Conservation (phyloP, 1,140 invertebrate genomes). For the Drosophila sp. region DNA sequence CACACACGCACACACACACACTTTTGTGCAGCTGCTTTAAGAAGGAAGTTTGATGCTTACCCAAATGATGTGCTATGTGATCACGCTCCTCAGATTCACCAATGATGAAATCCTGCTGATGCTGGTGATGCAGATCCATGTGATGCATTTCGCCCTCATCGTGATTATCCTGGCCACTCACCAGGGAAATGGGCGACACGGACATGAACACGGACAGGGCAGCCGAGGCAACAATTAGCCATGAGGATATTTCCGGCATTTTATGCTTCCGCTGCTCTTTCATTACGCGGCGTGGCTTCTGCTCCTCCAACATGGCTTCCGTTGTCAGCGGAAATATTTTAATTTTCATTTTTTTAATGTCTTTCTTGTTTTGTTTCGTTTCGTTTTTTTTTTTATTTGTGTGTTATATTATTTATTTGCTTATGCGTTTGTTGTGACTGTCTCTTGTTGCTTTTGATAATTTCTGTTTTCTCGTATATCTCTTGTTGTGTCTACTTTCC, state of each 20-base stretch:
- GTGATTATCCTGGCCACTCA: constrained; percentile 49
- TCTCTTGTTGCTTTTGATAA: constrained; percentile 21
- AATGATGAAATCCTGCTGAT: constrained; percentile 70
- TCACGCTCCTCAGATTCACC: constrained; percentile 75
- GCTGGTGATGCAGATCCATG: constrained; percentile 61
- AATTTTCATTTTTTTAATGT: constrained; percentile 63
- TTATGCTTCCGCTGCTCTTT: constrained; percentile 77
- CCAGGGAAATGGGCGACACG: constrained; percentile 30
- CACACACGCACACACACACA: neutral
- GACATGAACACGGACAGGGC: constrained; percentile 47
- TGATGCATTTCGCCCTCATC: constrained; percentile 61
- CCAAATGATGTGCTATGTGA: constrained; percentile 79
- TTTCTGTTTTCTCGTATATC: constrained; percentile 16
- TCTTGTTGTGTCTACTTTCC: constrained; percentile 10
- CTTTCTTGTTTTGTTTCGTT: constrained; percentile 12
- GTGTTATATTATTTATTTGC: constrained; percentile 47
- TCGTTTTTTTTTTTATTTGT: constrained; percentile 7
- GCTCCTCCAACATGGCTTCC: constrained; percentile 51
- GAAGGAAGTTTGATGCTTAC: constrained; percentile 37
- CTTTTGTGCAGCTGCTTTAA: too few relatives aligned
- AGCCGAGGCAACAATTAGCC: constrained; percentile 78
- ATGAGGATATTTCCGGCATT: constrained; percentile 82
- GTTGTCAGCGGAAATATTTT: constrained; percentile 78
- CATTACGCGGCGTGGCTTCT: constrained; percentile 41
- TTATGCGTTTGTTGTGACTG: constrained; percentile 37